Evolutionary conservation across 2,888 invertebrate species (phyloP).

Genomic region (Eupelmus urozonus): DNA sequence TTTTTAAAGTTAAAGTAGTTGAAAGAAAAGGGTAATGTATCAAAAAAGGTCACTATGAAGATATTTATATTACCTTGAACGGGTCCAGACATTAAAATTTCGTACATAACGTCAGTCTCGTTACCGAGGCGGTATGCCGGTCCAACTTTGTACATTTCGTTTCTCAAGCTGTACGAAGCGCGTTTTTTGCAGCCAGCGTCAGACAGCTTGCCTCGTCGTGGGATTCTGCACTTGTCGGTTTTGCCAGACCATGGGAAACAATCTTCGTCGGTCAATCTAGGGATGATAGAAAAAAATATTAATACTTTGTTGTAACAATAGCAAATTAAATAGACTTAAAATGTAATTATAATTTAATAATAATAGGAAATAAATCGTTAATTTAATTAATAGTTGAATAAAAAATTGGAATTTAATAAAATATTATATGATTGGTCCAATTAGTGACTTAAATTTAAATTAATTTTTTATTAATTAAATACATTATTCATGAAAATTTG

Average conservation of each 20-base stretch:
- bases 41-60: too few relatives aligned
- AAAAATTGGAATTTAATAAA: background rate
- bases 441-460: background rate
- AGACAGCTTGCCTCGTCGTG: conserved; percentile 76
- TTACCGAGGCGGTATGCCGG: conserved; percentile 87
- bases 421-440: background rate
- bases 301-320: too few relatives aligned
- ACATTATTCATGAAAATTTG: background rate
- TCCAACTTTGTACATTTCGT: conserved; percentile 84
- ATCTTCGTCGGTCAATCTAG: conserved; percentile 88
- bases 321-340: too few relatives aligned
- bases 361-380: conserved; percentile 27
- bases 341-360: too few relatives aligned
- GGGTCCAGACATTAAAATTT: conserved; percentile 93
- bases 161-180: conserved; percentile 78
- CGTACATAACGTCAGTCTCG: conserved; percentile 93
- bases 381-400: background rate
- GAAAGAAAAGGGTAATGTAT: background rate
- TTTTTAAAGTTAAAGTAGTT: background rate
- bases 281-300: background rate
- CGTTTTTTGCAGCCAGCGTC: conserved; percentile 79
- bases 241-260: conserved; percentile 90
- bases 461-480: background rate
- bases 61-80: conserved; percentile 93
- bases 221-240: conserved; percentile 83